phyloP scores from a whole-genome alignment of 1,140 invertebrate species.

The Xylocopa sonorina region DNA sequence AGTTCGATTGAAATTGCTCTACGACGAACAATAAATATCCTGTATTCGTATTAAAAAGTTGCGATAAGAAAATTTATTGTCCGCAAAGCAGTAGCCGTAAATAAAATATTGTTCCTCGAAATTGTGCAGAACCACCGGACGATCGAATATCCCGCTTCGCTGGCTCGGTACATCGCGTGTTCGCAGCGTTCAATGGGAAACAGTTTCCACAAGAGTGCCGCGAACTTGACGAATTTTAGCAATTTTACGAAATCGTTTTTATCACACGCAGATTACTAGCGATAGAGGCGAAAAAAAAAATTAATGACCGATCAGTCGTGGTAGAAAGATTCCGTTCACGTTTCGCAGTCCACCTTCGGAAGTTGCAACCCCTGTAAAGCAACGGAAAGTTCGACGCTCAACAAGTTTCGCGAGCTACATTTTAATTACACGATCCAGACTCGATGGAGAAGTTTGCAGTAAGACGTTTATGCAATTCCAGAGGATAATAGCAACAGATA shows the following conservation, averaged over 20 bases:
- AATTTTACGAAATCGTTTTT: too few species aligned
- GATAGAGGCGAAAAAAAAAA: too few species aligned
- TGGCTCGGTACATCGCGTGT: background rate
- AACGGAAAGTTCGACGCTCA: too few species aligned
- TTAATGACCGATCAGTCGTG: too few species aligned
- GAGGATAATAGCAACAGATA: background rate
- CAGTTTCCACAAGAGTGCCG: background rate
- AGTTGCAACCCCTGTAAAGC: background rate
- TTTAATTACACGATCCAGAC: background rate
- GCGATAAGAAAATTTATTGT: constrained; percentile 2
- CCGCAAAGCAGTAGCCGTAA: background rate
- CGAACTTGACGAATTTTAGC: background rate
- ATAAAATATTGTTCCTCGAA: background rate
- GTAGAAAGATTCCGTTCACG: too few species aligned
- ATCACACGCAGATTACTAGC: too few species aligned
- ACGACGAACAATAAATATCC: constrained; percentile 15
- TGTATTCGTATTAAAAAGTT: background rate
- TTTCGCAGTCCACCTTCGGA: too few species aligned
- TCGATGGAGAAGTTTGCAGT: fast-evolving
- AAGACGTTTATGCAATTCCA: background rate
- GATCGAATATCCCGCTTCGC: background rate
- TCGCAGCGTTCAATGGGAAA: background rate
- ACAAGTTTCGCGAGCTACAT: background rate
- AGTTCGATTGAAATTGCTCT: constrained; percentile 13
- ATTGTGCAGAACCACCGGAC: background rate